These are phyloP conservation scores for Bolborhynchus lineola DNA, from an alignment of 2,113 vertebrate genomes.

Conservation along the genomic window DNA sequence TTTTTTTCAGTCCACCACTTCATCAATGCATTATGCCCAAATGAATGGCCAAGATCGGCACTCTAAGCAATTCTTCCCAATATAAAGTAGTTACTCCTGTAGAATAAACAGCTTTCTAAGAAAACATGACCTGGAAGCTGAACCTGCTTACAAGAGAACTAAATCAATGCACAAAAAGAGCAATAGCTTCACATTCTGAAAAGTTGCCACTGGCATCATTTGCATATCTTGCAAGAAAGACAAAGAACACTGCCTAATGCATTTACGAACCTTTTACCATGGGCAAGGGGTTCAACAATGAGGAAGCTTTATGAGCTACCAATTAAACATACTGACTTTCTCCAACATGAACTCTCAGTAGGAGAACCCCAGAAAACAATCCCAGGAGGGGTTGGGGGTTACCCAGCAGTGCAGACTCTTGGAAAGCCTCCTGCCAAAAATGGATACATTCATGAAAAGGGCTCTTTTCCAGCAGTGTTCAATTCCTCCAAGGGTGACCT, in stretches of 20 bases:
- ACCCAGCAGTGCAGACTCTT: background rate
- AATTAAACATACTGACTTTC: background rate
- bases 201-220: constrained; percentile 37
- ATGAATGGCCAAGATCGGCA: background rate
- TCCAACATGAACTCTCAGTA: background rate
- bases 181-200: background rate
- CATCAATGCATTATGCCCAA: background rate
- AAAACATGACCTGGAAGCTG: constrained; percentile 51
- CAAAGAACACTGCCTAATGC: background rate
- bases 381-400: fast-evolving
- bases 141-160: constrained; percentile 7
- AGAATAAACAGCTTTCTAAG: constrained; percentile 34
- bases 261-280: background rate
- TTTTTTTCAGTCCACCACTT: background rate
- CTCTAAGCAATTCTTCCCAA: constrained; percentile 5
- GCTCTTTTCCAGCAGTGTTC: background rate
- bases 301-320: background rate
- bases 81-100: background rate
- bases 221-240: constrained; percentile 22
- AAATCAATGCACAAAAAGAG: constrained; percentile 29
- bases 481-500: background rate
- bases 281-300: background rate
- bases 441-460: background rate
- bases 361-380: background rate
- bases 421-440: background rate